Evolutionary conservation across 2,113 vertebrate genomes (phyloP).

Genomic region (Oxyruncus cristatus): DNA sequence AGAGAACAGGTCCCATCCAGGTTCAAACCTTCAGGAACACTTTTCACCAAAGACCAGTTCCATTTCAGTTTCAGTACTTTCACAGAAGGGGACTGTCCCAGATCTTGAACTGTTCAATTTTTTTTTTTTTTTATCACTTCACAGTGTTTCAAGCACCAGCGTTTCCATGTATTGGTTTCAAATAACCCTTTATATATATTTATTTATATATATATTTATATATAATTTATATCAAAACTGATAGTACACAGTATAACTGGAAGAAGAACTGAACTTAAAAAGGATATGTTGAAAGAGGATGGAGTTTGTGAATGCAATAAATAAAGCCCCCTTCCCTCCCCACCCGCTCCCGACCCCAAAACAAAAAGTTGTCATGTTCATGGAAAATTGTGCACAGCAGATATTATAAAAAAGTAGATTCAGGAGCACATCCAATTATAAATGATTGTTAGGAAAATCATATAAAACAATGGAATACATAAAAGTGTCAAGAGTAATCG

Average conservation of each 20-base stretch:
- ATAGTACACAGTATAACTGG: slow-evolving; percentile 86
- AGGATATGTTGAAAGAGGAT: slow-evolving; percentile 83
- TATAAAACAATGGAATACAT: slow-evolving; percentile 99
- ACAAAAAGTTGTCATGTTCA: slow-evolving; percentile 87
- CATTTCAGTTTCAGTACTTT: slow-evolving; percentile 71
- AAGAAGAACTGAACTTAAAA: slow-evolving; percentile 82
- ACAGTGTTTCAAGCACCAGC: slow-evolving; percentile 99
- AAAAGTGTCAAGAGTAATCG: slow-evolving; percentile 91
- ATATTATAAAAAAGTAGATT: slow-evolving; percentile 91
- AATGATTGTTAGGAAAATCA: slow-evolving; percentile 90
- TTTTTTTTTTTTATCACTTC: slow-evolving; percentile 78
- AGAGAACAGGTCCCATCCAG: slow-evolving; percentile 58
- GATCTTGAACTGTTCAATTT: slow-evolving; percentile 78
- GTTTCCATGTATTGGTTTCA: slow-evolving; percentile 89
- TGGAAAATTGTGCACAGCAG: slow-evolving; percentile 96
- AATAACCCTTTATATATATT: slow-evolving; percentile 87
- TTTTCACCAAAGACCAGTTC: slow-evolving; percentile 68
- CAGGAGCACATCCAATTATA: slow-evolving; percentile 98
- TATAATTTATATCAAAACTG: slow-evolving; percentile 85
- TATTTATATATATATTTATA: slow-evolving; percentile 85
- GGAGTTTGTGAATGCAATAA: slow-evolving; percentile 92
- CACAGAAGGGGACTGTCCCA: slow-evolving; percentile 77
- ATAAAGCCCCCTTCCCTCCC: slow-evolving; percentile 83
- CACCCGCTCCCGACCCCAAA: slow-evolving; percentile 65
- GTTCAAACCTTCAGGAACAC: slow-evolving; percentile 63